Base-by-base conservation (phyloP, 2,888 invertebrate species). In the Drosophila tanythrix region DNA sequence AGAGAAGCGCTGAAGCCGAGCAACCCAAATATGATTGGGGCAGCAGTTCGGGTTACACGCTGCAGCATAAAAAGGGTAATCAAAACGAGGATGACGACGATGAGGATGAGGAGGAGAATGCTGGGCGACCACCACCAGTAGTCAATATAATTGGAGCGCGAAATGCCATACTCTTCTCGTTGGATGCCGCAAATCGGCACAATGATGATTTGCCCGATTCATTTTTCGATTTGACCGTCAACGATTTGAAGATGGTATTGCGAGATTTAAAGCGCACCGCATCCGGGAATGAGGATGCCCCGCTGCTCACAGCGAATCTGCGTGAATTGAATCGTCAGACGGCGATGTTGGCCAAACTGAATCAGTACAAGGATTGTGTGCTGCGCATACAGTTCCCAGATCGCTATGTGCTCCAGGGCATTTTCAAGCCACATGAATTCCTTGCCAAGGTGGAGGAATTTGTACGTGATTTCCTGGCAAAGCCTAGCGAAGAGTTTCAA, bases 381-480 rank as follows among this genome's bases (percentile, higher is more conserved):
- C 96, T 99, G 53, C 94, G 98, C 64, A 94, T 99, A 74, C 96
- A 97, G 91, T 98, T 99, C 92, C 98, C 98, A 3, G 96, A 98
- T 93, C 95, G 96, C 61, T 94, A 96, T 52, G 96, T 98, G 48
- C 94, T 99, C 31, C 99, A 99, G 93, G 98, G 96, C 15, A 94
- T 96, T 48, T 99, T 99, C 90, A 94, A 94, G 76, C 97, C 98
- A 2, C 94, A 94, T 15, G 97, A 98, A 92, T 96, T 95, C 6
- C 94, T 98, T 38, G 93, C 94, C 82, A 94, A 95, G 72, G 94
- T 99, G 6, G 94, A 94, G 67, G 94, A 96, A 62, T 98, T 98
- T 94, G 95, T 98, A 1, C 95, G 94, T 86, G 94, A 94, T 58
- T 96, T 96, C 92, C 93, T 98, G 35, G 94, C 94, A 46, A 94